Evolutionary conservation across 2,888 invertebrate species (phyloP).

Genomic region (Drosophila mulleri): DNA sequence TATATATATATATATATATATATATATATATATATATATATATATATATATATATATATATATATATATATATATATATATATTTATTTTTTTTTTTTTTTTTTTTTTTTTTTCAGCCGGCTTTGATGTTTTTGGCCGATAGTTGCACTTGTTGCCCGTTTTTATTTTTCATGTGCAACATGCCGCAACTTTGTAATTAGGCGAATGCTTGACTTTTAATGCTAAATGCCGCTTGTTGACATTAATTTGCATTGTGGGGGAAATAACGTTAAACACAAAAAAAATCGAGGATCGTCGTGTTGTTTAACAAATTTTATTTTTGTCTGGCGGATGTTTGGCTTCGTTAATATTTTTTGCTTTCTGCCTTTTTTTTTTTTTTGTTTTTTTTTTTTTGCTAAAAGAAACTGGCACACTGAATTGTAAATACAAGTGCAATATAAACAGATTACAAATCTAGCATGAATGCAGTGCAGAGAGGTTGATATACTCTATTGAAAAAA

Average conservation of each 20-base stretch:
- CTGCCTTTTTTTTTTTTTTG: neutral
- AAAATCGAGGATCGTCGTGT: conserved; percentile 11
- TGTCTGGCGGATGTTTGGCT: conserved; percentile 67
- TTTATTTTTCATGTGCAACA: conserved; percentile 47
- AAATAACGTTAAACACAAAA: conserved; percentile 3
- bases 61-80: too few species aligned
- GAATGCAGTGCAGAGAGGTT: neutral
- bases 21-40: too few species aligned
- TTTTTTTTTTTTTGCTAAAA: conserved; percentile 16
- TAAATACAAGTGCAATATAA: conserved; percentile 23
- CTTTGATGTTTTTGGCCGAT: conserved; percentile 57
- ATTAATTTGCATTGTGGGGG: conserved; percentile 63
- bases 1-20: too few species aligned
- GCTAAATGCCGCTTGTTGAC: conserved; percentile 62
- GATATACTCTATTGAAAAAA: neutral
- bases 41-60: too few species aligned
- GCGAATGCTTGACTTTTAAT: conserved; percentile 66
- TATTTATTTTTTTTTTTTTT: conserved; percentile 8
- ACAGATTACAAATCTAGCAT: conserved; percentile 14
- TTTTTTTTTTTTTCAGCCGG: conserved; percentile 31
- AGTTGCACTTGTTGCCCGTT: conserved; percentile 50
- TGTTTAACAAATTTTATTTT: conserved; percentile 44
- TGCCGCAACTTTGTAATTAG: conserved; percentile 64
- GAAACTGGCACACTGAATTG: conserved; percentile 48
- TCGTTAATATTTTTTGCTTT: conserved; percentile 43